These are phyloP conservation scores for Corvus cornix DNA, from an alignment of 2,113 vertebrate species.

Conservation along the genomic window DNA sequence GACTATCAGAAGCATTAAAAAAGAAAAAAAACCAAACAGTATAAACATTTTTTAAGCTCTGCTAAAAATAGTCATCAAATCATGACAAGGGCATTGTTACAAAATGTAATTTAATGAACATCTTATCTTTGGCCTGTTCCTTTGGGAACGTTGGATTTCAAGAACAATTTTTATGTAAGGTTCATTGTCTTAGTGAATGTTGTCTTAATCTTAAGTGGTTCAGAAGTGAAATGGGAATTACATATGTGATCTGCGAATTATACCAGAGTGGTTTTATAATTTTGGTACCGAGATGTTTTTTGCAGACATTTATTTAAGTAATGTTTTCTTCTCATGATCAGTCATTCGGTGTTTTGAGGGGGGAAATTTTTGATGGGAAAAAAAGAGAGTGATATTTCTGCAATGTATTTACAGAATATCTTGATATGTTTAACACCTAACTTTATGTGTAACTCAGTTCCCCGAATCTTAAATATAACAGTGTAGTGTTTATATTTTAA, in stretches of 20 bases:
- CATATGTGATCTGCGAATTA: constrained; percentile 20
- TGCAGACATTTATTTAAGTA: constrained; percentile 13
- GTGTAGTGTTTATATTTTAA: neutral
- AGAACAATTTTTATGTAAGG: constrained; percentile 32
- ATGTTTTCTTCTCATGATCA: constrained; percentile 41
- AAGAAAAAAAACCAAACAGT: neutral
- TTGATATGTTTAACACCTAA: constrained; percentile 14
- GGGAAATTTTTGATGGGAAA: neutral
- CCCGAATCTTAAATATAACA: neutral
- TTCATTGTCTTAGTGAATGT: constrained; percentile 2
- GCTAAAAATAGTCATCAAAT: neutral
- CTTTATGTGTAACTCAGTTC: neutral
- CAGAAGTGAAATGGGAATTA: constrained; percentile 17
- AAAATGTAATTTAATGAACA: constrained; percentile 10
- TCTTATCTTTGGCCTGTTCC: neutral
- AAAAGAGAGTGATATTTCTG: neutral
- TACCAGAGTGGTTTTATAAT: constrained; percentile 10
- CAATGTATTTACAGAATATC: neutral
- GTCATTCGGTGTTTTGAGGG: neutral
- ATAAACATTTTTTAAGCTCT: neutral
- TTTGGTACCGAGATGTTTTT: constrained; percentile 18
- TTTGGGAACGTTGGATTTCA: constrained; percentile 25
- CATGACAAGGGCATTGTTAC: neutral
- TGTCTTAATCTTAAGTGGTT: constrained; percentile 7
- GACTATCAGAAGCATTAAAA: neutral